Base-by-base conservation (phyloP, 2,113 vertebrate species). In the Cinclus cinclus region DNA sequence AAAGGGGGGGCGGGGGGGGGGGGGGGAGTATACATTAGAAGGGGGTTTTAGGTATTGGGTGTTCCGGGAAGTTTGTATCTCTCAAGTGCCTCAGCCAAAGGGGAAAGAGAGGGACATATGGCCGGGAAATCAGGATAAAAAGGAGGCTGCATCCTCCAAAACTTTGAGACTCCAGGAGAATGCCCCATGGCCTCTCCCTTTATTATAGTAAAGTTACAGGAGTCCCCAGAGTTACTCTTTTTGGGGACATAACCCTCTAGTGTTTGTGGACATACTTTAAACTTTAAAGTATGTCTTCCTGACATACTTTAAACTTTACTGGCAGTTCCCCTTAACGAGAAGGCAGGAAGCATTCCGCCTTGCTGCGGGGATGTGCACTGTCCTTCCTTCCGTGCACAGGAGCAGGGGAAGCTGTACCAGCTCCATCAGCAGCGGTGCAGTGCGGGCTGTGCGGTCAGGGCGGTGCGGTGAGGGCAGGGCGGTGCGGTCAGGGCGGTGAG, bases 291-390 rank as follows among this genome's bases (percentile, higher is more conserved):
- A 37, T 37, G 35, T 80, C 24, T 55, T 46, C 39, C 49, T 30
- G 33, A 44, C 25, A 30, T 9, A 17, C 23, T 76, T 65, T 59
- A 31, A 3, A 52, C 19, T 21, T 71, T 6, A 22, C 14, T 8
- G 44, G 9, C 63, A 28, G 65, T 6, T n/a, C 25, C 18, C 58
- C 15, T 53, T 35, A 53, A 44, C 2, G 31, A 44, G 53, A 46
- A 27, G 67, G 50, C 13, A 68, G 70, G 21, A 62, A 87, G 37
- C 24, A 44, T 22, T 37, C 25, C 6, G 13, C 49, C 20, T 16
- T 8, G 18, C 39, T 25, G 52, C 0, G 8, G 28, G 17, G 39
- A 30, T 0, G 23, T 9, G 44, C 47, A 0, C 20, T 13, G 24
- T 47, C 31, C 42, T 39, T 24, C 50, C 23, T 13, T 15, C 42